Conservation (phyloP, 2,888 invertebrate species). For the Loripinus fragilis region DNA sequence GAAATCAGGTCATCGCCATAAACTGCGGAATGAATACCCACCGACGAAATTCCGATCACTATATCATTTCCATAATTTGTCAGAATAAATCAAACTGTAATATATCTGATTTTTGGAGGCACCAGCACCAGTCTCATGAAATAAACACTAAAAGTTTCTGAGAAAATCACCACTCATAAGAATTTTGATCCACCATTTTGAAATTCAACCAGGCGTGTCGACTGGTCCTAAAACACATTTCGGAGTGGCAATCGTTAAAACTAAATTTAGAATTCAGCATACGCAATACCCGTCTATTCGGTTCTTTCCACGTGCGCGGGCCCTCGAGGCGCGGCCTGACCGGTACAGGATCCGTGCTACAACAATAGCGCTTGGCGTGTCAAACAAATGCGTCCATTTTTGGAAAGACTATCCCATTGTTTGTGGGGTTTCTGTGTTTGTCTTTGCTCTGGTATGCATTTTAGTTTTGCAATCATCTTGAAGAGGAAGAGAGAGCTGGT, state of each 20-base stretch:
- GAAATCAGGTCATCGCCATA: neutral
- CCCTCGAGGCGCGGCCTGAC: no score
- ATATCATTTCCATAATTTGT: neutral
- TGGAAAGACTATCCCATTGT: no score
- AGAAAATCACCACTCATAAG: constrained; percentile 6
- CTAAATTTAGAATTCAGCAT: no score
- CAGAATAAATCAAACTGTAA: neutral
- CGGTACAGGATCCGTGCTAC: no score
- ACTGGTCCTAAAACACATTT: neutral
- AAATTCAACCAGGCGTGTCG: constrained; percentile 5
- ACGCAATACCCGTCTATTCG: no score
- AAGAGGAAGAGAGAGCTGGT: no score
- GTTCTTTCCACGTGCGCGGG: no score
- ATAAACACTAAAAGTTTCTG: neutral
- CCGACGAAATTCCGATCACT: neutral
- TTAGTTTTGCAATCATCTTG: no score
- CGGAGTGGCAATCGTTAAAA: neutral
- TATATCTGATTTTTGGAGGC: neutral
- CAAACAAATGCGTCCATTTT: no score
- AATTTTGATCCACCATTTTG: constrained; percentile 7
- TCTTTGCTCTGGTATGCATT: no score
- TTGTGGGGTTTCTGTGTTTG: no score
- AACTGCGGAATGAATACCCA: neutral
- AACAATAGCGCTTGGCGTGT: no score
- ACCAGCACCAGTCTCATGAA: neutral